Conservation (phyloP, 1,140 invertebrate species). For the Liolophura sinensis region DNA sequence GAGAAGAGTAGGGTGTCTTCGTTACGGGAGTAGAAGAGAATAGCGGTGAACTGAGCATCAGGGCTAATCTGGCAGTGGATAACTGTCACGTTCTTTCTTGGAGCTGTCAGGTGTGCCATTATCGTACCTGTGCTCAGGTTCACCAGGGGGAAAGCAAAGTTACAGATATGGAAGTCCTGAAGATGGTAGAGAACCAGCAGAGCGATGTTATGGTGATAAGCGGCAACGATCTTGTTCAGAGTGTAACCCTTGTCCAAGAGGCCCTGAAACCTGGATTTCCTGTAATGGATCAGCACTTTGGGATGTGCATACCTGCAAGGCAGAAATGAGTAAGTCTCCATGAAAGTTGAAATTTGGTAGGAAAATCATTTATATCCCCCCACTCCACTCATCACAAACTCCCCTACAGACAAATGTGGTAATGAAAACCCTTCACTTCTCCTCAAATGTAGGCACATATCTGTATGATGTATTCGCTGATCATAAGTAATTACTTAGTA, state of each 20-base stretch:
- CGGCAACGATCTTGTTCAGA: conserved; percentile 8
- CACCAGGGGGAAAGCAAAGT: conserved; percentile 15
- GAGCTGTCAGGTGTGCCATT: conserved; percentile 9
- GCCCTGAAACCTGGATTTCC: not conserved
- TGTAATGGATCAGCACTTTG: conserved; percentile 6
- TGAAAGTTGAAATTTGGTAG: not conserved
- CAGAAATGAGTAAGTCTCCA: not conserved
- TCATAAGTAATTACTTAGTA: too few species aligned
- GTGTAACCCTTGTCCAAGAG: conserved; percentile 7
- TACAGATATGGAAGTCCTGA: conserved; percentile 8
- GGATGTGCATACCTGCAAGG: conserved; percentile 10
- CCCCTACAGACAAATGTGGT: too few species aligned
- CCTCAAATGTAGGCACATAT: too few species aligned
- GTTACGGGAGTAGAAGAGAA: conserved; percentile 17
- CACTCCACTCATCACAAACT: too few species aligned
- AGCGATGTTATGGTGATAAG: conserved; percentile 3
- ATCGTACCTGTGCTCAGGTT: conserved; percentile 7
- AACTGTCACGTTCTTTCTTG: conserved; percentile 18
- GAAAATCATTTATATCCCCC: too few species aligned
- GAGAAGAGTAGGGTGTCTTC: conserved; percentile 7
- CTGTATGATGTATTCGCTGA: too few species aligned
- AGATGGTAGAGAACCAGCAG: conserved; percentile 12
- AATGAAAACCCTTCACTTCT: too few species aligned
- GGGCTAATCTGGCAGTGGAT: conserved; percentile 22
- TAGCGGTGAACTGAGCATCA: conserved; percentile 12